Base-by-base conservation (phyloP, 2,113 vertebrate species). In the Chamaetylas fuelleborni region DNA sequence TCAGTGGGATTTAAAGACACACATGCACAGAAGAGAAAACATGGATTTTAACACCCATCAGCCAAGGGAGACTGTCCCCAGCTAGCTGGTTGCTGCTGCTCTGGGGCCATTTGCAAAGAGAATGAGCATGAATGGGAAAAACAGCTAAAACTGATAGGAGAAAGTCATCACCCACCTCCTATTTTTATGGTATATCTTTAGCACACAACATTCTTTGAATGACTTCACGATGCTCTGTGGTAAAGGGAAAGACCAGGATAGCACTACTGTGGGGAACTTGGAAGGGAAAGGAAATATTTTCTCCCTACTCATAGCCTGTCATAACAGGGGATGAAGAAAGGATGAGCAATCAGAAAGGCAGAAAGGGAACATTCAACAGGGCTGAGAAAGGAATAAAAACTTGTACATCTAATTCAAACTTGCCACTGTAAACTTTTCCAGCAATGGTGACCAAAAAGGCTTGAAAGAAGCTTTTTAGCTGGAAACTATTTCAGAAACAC, bases 221-320 rank as follows among this genome's bases (percentile, higher is more conserved):
- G 79, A 90, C 67, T 96, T 73, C 72, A 86, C 0, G 0, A 90
- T 0, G 1, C 33, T 73, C 69, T 86, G 90, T 67, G 90, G 74
- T 90, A 74, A 90, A 88, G 88, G 74, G 67, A 93, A 92, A 88
- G 64, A 87, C 90, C 11, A 28, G 79, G 76, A 64, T 2, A 86
- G 56, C 66, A 90, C 81, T 83, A 26, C 56, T 64, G 72, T 0
- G 56, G 80, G 67, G 40, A 88, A 74, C 72, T 57, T 77, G 72
- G 71, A 95, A 93, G 11, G 61, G 79, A 94, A 96, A 88, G 65
- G 60, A 91, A 93, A 84, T 88, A 31, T 86, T 82, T 95, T 50
- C 66, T 69, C 61, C 38, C 38, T 38, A 34, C 83, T 89, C 83
- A 78, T 19, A 86, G 90, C 36, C 67, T 74, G 76, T 81, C 76